phyloP scores from a whole-genome alignment of 2,113 vertebrate species.

The Girardinichthys multiradiatus region DNA sequence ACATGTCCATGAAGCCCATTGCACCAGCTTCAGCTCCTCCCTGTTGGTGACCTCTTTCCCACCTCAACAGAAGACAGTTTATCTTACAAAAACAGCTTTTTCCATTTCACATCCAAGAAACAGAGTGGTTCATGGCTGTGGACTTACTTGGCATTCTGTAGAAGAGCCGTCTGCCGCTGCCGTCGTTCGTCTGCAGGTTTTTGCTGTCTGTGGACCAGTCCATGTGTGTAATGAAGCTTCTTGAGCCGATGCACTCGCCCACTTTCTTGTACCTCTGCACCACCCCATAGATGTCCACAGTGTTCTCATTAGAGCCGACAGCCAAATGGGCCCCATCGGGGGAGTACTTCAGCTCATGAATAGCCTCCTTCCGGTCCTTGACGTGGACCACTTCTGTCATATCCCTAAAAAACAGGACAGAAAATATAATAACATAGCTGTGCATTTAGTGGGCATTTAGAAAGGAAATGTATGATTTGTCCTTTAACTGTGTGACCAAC shows the following conservation, averaged over 20 bases:
- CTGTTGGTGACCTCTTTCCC: constrained; percentile 94
- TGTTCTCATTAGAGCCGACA: constrained; percentile 95
- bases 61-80: constrained; percentile 80
- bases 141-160: constrained; percentile 95
- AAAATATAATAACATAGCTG: constrained; percentile 7
- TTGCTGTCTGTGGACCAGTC: constrained; percentile 98
- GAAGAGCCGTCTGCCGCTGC: constrained; percentile 90
- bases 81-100: constrained; percentile 44
- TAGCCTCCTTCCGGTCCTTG: constrained; percentile 98
- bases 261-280: constrained; percentile 94
- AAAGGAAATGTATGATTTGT: constrained; percentile 3
- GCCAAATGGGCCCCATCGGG: constrained; percentile 93
- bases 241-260: constrained; percentile 91
- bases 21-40: constrained; percentile 92
- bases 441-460: constrained; percentile 17
- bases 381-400: constrained; percentile 99
- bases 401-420: constrained; percentile 83
- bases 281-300: constrained; percentile 94
- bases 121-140: not conserved
- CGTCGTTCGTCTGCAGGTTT: constrained; percentile 95
- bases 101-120: not conserved
- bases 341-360: constrained; percentile 98
- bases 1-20: constrained; percentile 97
- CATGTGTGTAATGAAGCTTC: constrained; percentile 97
- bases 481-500: constrained; percentile 67